A percentile compares a stretch with the other conserved stretches of the same genome.
Evolutionary conservation across 2,797 vertebrate genomes (phyloP).

Genomic region (Vireo griseus): DNA sequence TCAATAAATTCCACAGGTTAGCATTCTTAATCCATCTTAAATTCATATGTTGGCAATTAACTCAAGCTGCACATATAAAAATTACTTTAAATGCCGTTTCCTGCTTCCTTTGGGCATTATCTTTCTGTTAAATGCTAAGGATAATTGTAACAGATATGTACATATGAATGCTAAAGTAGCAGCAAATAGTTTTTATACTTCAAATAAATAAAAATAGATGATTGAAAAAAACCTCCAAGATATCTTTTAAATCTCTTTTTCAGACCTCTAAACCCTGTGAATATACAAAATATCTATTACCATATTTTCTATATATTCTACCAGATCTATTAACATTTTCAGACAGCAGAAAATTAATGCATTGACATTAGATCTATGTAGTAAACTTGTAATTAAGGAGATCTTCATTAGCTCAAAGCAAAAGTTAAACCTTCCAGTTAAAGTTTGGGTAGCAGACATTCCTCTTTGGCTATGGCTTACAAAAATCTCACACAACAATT

Average conservation of each 20-base stretch:
- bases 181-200: not conserved
- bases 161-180: not conserved
- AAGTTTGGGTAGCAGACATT: not conserved
- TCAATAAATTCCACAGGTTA: not conserved
- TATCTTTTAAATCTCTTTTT: not conserved
- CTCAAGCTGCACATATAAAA: not conserved
- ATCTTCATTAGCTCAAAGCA: not conserved
- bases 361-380: not conserved
- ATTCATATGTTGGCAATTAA: constrained; percentile 31
- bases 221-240: not conserved
- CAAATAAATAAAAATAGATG: not conserved
- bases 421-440: not conserved
- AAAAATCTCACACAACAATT: not conserved
- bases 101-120: not conserved
- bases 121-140: not conserved
- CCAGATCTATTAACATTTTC: not conserved
- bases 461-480: not conserved
- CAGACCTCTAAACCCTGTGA: not conserved
- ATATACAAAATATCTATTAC: not conserved
- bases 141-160: constrained; percentile 20
- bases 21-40: not conserved
- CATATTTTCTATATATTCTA: not conserved
- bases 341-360: not conserved
- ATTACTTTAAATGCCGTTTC: not conserved
- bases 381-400: not conserved